Base-by-base conservation (phyloP, 1,140 invertebrate genomes). In the Drosophila pseudoananassae region DNA sequence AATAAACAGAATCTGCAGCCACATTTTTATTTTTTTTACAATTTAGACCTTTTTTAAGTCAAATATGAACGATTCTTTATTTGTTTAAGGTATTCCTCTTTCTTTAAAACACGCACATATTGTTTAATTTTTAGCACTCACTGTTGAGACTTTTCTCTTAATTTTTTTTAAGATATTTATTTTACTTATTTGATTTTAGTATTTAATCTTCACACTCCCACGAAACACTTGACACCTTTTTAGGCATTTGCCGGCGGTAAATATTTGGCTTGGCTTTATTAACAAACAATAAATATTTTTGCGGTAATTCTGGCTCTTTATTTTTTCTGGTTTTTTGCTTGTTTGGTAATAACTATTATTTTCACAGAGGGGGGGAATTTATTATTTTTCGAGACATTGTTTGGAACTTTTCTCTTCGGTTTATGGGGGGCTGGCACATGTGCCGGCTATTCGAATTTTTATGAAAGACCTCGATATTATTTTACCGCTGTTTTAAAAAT, bases 1-100 rank as follows among this genome's bases (percentile, higher is more conserved):
- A 17, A 76, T 47, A 5, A 76, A 54, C 25, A 76, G 63, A 27
- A 76, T 76, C 17, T 75, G 71, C 23, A 56, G 70, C 71, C 71
- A 76, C 72, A 76, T 77, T 70, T 76, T 76, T 14, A 33, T 23
- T 56, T 20, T 20, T 20, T 1, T 1, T 1, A 3, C 51, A 27
- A 31, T 27, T 20, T 2, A 8, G 31, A 36, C 20, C 27, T 54
- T 10, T 14, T 15, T 53, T 12, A 9, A 23, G 29, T 45, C 31
- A 0, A 27, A 43, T 10, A 1, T 20, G 2, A 9, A 33, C n/a
- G 5, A 1, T 6, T 27, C 9, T 38, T 14, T 12, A 9, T n/a
- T 36, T 9, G 2, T 10, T 43, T 4, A 14, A 14, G 25, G 25
- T 27, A 6, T 27, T 7, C 4, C 0, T 27, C 8, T 3, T 31